Base-by-base conservation (phyloP, 2,113 vertebrate genomes). In the Lycocorax pyrrhopterus region DNA sequence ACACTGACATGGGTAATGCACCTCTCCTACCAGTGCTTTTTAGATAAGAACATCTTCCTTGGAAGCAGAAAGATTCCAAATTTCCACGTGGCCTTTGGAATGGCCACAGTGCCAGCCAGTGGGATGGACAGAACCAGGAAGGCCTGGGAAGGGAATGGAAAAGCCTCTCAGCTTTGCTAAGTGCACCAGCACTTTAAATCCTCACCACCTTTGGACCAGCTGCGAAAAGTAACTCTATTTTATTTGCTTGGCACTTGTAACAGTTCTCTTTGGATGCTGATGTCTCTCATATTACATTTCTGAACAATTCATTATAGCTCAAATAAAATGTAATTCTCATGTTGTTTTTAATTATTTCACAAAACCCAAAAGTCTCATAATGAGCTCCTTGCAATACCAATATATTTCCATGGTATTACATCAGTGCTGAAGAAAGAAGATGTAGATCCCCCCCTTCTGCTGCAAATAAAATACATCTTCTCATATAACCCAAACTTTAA, bases 261-360 rank as follows among this genome's bases (percentile, higher is more conserved):
- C 76, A 84, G 73, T 66, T 90, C 88, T 90, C 64, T 90, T 96
- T 66, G 60, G 88, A 94, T 94, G 96, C 90, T 87, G 88, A 25
- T 87, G 86, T 88, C 88, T 84, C 83, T 90, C 52, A 80, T 78
- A 95, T 95, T 87, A 74, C 88, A 86, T 94, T 93, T 84, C 71
- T 84, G 83, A 95, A 92, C 76, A 72, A 69, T 92, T 92, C 80
- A 90, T 95, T 84, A 94, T 29, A 88, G 60, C 88, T 93, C 92
- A 94, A 90, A 94, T 78, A 88, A 96, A 96, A 96, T 32, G 59
- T 82, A 93, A 95, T 88, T 94, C 90, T 96, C 77, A 1, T 33
- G 86, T 93, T 95, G 96, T 94, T 93, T 96, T 96, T 96, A 96
- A 96, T 96, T 96, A 96, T 89, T 90, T 90, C 94, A 87, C 85